Evolutionary conservation across 2,888 invertebrate species (phyloP).

Genomic region (Andrena marginata): DNA sequence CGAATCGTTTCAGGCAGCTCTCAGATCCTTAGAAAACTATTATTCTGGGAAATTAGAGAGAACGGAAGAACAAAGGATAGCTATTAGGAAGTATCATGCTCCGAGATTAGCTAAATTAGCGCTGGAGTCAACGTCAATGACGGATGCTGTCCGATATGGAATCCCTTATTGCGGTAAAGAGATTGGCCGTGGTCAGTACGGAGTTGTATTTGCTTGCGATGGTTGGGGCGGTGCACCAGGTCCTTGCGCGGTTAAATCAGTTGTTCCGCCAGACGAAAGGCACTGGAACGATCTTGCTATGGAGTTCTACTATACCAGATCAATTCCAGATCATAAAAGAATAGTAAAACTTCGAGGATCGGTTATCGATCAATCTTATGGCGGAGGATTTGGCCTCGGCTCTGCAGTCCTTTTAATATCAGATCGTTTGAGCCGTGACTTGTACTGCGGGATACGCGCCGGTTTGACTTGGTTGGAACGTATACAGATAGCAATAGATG

Average conservation of each 20-base stretch:
- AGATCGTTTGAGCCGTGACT: slow-evolving; percentile 90
- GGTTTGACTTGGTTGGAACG: slow-evolving; percentile 89
- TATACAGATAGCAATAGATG: slow-evolving; percentile 92
- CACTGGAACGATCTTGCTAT: slow-evolving; percentile 96
- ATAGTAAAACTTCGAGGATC: slow-evolving; percentile 92
- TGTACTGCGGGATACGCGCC: slow-evolving; percentile 91
- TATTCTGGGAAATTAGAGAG: slow-evolving; percentile 91
- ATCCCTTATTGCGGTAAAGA: slow-evolving; percentile 89
- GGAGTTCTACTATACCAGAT: slow-evolving; percentile 96
- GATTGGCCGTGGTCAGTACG: slow-evolving; percentile 94
- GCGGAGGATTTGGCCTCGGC: slow-evolving; percentile 86
- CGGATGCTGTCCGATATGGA: slow-evolving; percentile 91
- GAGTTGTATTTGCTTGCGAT: slow-evolving; percentile 94
- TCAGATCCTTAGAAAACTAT: slow-evolving; percentile 90
- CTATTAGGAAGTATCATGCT: slow-evolving; percentile 91
- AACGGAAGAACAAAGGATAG: slow-evolving; percentile 92
- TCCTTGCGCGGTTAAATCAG: slow-evolving; percentile 95
- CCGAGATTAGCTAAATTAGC: slow-evolving; percentile 93
- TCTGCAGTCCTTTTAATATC: slow-evolving; percentile 94
- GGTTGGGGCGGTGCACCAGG: slow-evolving; percentile 90
- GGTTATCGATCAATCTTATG: slow-evolving; percentile 92
- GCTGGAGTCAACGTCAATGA: slow-evolving; percentile 93
- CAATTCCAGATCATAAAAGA: slow-evolving; percentile 92
- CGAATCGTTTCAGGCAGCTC: slow-evolving; percentile 91
- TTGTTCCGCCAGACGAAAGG: slow-evolving; percentile 94